Conservation (phyloP, 2,888 invertebrate genomes). For the Torymus texanus region DNA sequence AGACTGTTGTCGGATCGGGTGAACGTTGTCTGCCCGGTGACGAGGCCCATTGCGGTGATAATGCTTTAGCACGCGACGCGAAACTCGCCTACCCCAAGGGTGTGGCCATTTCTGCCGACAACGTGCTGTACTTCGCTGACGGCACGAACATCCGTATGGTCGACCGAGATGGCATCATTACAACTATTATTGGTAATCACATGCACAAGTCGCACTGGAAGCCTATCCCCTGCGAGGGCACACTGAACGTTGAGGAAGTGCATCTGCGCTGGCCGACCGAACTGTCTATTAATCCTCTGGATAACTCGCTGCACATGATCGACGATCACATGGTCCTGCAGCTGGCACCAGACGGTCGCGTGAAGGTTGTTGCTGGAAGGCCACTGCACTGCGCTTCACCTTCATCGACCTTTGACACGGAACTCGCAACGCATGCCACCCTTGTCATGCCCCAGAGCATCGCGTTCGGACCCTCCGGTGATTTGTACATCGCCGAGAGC, state of each 20-base stretch:
- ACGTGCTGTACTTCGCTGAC: conserved; percentile 95
- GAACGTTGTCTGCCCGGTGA: conserved; percentile 95
- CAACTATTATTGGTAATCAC: conserved; percentile 93
- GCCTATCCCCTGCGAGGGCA: conserved; percentile 94
- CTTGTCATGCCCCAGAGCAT: conserved; percentile 96
- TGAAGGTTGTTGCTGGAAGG: conserved; percentile 94
- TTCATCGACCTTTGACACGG: conserved; percentile 86
- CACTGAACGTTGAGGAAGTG: conserved; percentile 93
- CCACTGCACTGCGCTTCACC: conserved; percentile 94
- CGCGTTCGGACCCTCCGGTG: conserved; percentile 93
- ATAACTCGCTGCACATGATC: conserved; percentile 95
- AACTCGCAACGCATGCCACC: conserved; percentile 92
- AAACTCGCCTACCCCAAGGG: conserved; percentile 97
- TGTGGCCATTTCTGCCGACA: conserved; percentile 94
- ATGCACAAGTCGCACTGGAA: conserved; percentile 96
- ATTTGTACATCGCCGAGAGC: conserved; percentile 95
- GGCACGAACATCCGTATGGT: conserved; percentile 96
- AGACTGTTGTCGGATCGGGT: conserved; percentile 95
- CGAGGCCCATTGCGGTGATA: conserved; percentile 97
- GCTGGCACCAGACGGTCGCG: conserved; percentile 91
- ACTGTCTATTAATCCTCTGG: conserved; percentile 92
- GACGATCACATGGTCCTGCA: conserved; percentile 97
- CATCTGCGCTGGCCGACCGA: conserved; percentile 98
- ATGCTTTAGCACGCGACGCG: conserved; percentile 93
- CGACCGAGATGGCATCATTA: conserved; percentile 92